A percentile compares a stretch with the other conserved stretches of the same genome.
Conservation (phyloP, 2,888 invertebrate genomes). For the Cheilosia grossa region DNA sequence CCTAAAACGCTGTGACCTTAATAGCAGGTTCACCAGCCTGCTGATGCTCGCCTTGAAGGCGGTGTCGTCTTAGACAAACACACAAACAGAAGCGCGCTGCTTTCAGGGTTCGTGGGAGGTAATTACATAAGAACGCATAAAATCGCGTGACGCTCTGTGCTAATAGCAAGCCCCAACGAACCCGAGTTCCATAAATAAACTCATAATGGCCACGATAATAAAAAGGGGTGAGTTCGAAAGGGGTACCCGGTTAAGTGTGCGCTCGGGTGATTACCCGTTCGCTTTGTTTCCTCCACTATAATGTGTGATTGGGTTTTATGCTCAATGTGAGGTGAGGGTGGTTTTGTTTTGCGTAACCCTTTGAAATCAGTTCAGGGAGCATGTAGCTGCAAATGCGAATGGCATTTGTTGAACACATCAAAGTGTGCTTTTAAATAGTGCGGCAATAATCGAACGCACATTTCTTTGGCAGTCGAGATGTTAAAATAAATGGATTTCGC, state of each 20-base stretch:
- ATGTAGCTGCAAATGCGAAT: neutral
- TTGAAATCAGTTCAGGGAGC: constrained; percentile 17
- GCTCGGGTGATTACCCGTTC: neutral
- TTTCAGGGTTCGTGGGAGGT: neutral
- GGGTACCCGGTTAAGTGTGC: constrained; percentile 7
- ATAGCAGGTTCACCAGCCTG: constrained; percentile 19
- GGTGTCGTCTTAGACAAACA: neutral
- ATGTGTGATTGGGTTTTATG: neutral
- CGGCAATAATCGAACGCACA: constrained; percentile 18
- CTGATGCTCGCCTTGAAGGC: constrained; percentile 6
- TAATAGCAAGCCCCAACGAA: constrained; percentile 4
- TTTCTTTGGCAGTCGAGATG: constrained; percentile 8
- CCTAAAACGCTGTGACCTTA: constrained; percentile 42
- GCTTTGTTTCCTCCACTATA: neutral
- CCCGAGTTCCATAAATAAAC: constrained; percentile 33
- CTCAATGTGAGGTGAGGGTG: neutral
- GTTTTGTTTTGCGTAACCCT: constrained; percentile 7
- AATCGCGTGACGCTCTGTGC: constrained; percentile 42
- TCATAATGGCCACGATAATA: constrained; percentile 39
- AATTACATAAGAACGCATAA: constrained; percentile 45
- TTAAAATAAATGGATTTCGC: constrained; percentile 13
- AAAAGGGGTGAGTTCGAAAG: neutral
- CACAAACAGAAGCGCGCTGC: neutral
- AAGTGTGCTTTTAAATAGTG: constrained; percentile 17
- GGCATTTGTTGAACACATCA: constrained; percentile 9